These are phyloP conservation scores for Synchiropus splendidus DNA, from an alignment of 2,113 vertebrate genomes.

Conservation along the genomic window DNA sequence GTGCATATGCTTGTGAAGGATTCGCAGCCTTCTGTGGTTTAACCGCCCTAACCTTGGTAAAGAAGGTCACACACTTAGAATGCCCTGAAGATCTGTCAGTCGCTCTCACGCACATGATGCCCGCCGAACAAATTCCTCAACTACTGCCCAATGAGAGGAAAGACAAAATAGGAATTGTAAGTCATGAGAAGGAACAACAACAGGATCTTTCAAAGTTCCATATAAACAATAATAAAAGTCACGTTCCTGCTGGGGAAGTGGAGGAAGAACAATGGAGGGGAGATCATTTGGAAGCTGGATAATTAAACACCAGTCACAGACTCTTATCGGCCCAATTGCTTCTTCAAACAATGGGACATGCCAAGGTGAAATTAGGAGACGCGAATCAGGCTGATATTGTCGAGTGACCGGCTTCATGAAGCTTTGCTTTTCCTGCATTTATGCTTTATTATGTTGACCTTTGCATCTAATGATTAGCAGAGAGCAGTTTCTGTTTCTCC, in stretches of 20 bases:
- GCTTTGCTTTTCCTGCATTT: too few species aligned
- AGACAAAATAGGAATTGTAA: constrained; percentile 43
- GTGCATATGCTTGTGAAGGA: too few species aligned
- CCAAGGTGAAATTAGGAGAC: constrained; percentile 45
- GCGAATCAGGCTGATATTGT: constrained; percentile 49
- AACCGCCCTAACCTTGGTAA: too few species aligned
- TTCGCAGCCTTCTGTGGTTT: too few species aligned
- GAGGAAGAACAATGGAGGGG: constrained; percentile 50
- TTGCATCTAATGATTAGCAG: too few species aligned
- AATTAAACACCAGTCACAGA: constrained; percentile 41
- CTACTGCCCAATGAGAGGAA: constrained; percentile 73
- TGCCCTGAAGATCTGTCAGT: too few species aligned
- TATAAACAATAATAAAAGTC: constrained; percentile 53
- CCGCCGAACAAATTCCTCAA: constrained; percentile 65
- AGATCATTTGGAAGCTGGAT: constrained; percentile 47
- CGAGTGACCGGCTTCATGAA: constrained; percentile 39
- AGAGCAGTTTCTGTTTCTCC: too few species aligned
- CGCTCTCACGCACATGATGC: not conserved
- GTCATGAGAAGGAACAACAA: constrained; percentile 49
- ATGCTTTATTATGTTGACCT: too few species aligned
- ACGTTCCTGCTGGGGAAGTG: constrained; percentile 44
- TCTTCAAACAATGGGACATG: constrained; percentile 33
- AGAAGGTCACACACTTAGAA: too few species aligned
- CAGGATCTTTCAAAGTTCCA: constrained; percentile 28
- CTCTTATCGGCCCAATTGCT: constrained; percentile 34